Evolutionary conservation across 1,140 invertebrate species (phyloP), one percentile per base, ranked within the genome.

Genomic region (Brachionus manjavacas): DNA sequence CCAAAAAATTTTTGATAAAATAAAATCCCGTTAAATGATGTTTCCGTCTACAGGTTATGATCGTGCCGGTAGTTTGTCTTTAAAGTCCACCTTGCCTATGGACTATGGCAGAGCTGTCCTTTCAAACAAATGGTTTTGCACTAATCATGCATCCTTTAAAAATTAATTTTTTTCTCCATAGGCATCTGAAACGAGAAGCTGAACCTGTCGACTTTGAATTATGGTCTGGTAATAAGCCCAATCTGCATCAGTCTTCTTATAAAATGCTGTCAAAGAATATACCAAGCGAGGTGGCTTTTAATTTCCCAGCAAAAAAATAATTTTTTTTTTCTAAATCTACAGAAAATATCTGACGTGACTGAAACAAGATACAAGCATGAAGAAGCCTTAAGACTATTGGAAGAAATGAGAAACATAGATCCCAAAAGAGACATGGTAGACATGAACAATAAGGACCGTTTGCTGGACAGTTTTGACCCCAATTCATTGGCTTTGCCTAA

Each of bases 41-140:
- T 76, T 25, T 76, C 72, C 72, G 9, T 49, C 72, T 2, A 52
- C 72, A 25, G 72, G 72, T 35, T 76, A 46, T 35, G 41, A 81
- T 20, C 20, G 52, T 11, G 46, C 81, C 8, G 81, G 81, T 31
- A 31, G 20, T 55, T 31, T 83, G 16, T 68, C 64, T 20, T 41
- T 83, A 41, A 46, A 83, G 35, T 70, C 64, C 0, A 46, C 0
- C 7, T 16, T 83, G 16, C 81, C 81, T 0, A 83, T 83, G 81
- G 81, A 83, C 9, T 83, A 83, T 70, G 70, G 81, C 35, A 55
- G 81, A 49, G 8, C 64, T 70, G 81, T 83, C 23, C 28, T 83
- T 31, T 31, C 60, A 31, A 83, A 83, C 35, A 83, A 68, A 25
- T 83, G 81, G 79, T n/a, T n/a, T n/a, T n/a, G n/a, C n/a, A n/a